A percentile compares a stretch with the other conserved stretches of the same genome.
Evolutionary conservation across 1,140 invertebrate species (phyloP).

Genomic region (Orussus abietinus): DNA sequence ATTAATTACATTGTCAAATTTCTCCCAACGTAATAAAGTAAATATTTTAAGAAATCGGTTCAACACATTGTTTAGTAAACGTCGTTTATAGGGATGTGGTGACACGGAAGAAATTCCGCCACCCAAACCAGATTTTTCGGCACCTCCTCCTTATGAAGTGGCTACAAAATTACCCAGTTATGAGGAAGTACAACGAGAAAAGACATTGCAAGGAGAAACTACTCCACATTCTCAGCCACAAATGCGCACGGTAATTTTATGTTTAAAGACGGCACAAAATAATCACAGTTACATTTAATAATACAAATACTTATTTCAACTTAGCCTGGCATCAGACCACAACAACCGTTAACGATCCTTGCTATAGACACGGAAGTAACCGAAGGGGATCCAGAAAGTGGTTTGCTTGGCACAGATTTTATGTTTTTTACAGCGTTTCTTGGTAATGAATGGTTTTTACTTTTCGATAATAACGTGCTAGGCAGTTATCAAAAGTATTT

Average conservation of each 20-base stretch:
- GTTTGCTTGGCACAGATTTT: constrained; percentile 78
- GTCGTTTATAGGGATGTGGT: too few relatives aligned
- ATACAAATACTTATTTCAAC: constrained; percentile 17
- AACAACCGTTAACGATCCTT: constrained; percentile 65
- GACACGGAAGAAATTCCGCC: constrained; percentile 64
- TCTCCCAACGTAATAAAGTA: too few relatives aligned
- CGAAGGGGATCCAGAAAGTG: constrained; percentile 70
- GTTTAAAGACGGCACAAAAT: constrained; percentile 5
- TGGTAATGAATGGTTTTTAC: constrained; percentile 54
- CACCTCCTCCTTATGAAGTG: constrained; percentile 81
- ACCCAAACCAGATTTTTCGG: constrained; percentile 75
- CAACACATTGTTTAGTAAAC: too few relatives aligned
- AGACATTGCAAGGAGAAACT: constrained; percentile 70
- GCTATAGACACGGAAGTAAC: constrained; percentile 67
- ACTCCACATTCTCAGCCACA: constrained; percentile 45
- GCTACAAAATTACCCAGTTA: constrained; percentile 82
- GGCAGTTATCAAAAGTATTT: constrained; percentile 8
- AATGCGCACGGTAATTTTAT: constrained; percentile 38
- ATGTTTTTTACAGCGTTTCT: constrained; percentile 86
- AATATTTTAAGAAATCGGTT: too few relatives aligned
- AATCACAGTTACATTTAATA: background rate
- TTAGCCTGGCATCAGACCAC: constrained; percentile 50
- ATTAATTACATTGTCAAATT: too few relatives aligned
- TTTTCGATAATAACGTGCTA: background rate
- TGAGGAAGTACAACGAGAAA: constrained; percentile 85